phyloP scores from a whole-genome alignment of 2,113 vertebrate species.

The Etheostoma spectabile region DNA sequence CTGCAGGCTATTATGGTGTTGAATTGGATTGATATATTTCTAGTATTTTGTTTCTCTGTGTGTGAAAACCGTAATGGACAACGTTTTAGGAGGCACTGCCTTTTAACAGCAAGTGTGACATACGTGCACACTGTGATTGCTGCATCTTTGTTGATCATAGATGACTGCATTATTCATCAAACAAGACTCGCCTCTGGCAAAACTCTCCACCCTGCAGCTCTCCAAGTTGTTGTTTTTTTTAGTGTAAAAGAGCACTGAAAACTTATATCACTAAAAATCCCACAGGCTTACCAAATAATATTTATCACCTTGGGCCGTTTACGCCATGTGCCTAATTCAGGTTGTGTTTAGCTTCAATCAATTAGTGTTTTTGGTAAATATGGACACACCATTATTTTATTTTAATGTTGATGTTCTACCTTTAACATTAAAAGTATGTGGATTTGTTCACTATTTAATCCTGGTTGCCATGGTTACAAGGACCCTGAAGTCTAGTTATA shows the following conservation, averaged over 20 bases:
- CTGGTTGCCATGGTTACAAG: constrained; percentile 52
- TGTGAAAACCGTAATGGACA: neutral
- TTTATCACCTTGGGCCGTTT: constrained; percentile 7
- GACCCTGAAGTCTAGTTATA: constrained; percentile 14
- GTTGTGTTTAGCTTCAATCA: constrained; percentile 27
- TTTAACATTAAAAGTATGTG: neutral
- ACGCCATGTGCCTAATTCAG: neutral
- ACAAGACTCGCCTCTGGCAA: constrained; percentile 59
- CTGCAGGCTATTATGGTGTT: neutral
- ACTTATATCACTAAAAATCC: constrained; percentile 35
- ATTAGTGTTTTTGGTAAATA: constrained; percentile 16
- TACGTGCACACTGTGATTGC: constrained; percentile 38
- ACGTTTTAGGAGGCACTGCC: neutral
- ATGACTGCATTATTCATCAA: constrained; percentile 72
- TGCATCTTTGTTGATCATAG: constrained; percentile 51
- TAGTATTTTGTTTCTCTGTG: neutral
- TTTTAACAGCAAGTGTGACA: constrained; percentile 14
- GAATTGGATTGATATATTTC: neutral
- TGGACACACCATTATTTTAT: constrained; percentile 14
- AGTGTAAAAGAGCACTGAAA: constrained; percentile 10
- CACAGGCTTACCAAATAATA: constrained; percentile 28
- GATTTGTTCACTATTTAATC: constrained; percentile 25
- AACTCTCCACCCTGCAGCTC: constrained; percentile 40
- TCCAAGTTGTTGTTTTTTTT: constrained; percentile 29
- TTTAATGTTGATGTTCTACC: neutral